These are phyloP conservation scores for Aramus guarauna DNA, from an alignment of 2,113 vertebrate species.

Conservation along the genomic window DNA sequence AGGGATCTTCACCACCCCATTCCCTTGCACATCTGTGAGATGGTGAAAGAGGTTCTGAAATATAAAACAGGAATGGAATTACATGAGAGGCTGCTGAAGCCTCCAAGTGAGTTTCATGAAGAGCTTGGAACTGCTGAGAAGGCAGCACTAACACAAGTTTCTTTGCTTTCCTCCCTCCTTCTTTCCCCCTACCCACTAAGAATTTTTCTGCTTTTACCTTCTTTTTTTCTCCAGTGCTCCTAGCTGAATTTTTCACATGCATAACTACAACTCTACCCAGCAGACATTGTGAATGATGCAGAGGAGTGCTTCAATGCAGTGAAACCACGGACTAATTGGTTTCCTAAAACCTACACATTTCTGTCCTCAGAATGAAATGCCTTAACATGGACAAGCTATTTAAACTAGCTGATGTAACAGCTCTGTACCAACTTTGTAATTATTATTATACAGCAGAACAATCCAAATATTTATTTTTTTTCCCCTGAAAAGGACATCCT, in stretches of 20 bases:
- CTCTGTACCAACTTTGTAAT: not conserved
- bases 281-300: not conserved
- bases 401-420: not conserved
- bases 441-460: not conserved
- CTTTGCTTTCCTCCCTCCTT: not conserved
- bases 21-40: constrained; percentile 89
- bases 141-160: not conserved
- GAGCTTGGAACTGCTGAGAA: not conserved
- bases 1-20: constrained; percentile 89
- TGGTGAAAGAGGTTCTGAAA: constrained; percentile 94
- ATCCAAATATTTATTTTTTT: not conserved
- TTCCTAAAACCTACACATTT: not conserved
- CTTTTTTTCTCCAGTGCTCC: not conserved
- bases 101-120: not conserved
- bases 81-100: not conserved
- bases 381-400: not conserved
- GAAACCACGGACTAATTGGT: not conserved
- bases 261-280: not conserved
- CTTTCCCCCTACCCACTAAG: not conserved
- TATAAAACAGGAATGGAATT: not conserved
- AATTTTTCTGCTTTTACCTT: not conserved
- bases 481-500: not conserved
- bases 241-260: not conserved
- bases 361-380: not conserved
- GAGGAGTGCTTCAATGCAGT: not conserved